Evolutionary conservation across 2,797 vertebrate genomes (phyloP).

Genomic region (Champsocephalus gunnari): DNA sequence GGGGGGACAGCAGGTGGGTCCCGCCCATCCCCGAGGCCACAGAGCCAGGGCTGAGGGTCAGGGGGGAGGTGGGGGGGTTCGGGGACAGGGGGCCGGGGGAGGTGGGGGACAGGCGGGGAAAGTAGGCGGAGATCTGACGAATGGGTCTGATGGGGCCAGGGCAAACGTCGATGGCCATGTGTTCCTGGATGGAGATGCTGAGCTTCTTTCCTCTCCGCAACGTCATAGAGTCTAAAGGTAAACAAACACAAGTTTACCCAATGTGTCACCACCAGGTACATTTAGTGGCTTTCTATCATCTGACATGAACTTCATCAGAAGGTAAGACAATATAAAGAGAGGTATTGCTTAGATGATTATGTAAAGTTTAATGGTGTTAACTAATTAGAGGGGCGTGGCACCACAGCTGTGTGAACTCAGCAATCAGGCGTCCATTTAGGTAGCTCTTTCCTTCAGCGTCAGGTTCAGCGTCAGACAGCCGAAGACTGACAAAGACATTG

Average conservation of each 20-base stretch:
- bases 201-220: constrained; percentile 76
- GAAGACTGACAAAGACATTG: too few species aligned
- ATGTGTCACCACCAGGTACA: too few species aligned
- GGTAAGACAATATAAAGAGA: too few species aligned
- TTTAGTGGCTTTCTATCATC: too few species aligned
- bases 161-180: constrained; percentile 88
- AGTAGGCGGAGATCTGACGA: constrained; percentile 86
- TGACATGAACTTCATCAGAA: too few species aligned
- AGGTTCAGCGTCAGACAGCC: too few species aligned
- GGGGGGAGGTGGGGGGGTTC: constrained; percentile 48
- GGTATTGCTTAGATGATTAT: too few species aligned
- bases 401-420: too few species aligned
- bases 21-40: constrained; percentile 53
- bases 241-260: not conserved
- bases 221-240: constrained; percentile 72
- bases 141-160: constrained; percentile 88
- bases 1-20: constrained; percentile 66
- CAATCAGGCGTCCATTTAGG: too few species aligned
- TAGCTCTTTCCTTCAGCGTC: too few species aligned
- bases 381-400: too few species aligned
- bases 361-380: too few species aligned
- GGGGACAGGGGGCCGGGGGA: constrained; percentile 65
- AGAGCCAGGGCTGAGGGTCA: constrained; percentile 60
- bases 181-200: constrained; percentile 87
- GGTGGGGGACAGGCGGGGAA: constrained; percentile 82